Base-by-base conservation (phyloP, 2,113 vertebrate species). In the Heloderma charlesbogerti region DNA sequence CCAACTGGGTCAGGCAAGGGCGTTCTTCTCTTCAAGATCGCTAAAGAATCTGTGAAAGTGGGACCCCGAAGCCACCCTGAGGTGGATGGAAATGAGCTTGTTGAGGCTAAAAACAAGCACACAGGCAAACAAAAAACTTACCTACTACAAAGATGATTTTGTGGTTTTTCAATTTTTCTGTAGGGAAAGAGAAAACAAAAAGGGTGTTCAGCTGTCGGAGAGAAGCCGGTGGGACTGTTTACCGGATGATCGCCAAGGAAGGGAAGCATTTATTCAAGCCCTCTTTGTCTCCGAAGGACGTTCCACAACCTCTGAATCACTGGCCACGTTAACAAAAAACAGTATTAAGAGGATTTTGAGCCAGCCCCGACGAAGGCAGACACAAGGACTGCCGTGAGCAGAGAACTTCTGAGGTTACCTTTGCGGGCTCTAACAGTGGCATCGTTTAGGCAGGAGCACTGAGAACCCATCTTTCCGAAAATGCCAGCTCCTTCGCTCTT, bases 131-230 rank as follows among this genome's bases (percentile, higher is more conserved):
- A 18, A 20, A 72, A 0, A 9, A 99, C 99, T 99, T 96, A 99
- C 99, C 99, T 92, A 99, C 99, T 85, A 99, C 99, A 2, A 99
- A 99, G 97, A 99, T 98, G 97, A 99, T 99, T 97, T 99, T 99
- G 90, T 97, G 96, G 79, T 98, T 97, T 96, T 99, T 99, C 93
- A 99, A 97, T 95, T 99, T 99, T 91, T 99, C 99, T 99, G 97
- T 80, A 93, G 96, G 88, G 43, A 75, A 66, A 92, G 83, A 91
- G 29, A 77, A 79, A 90, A 51, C 34, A 1, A 88, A 79, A 3
- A 71, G 40, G n/a, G 57, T 1, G 37, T 66, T 5, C 67, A 22
- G 54, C 25, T n/a, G 40, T 34, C 20, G 45, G 9, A 4, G 77
- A 29, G 3, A 54, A 69, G 12, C 12, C 12, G 5, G 2, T 57